Evolutionary conservation across 2,113 vertebrate species (phyloP).

Genomic region (Leptocoma aspasia): DNA sequence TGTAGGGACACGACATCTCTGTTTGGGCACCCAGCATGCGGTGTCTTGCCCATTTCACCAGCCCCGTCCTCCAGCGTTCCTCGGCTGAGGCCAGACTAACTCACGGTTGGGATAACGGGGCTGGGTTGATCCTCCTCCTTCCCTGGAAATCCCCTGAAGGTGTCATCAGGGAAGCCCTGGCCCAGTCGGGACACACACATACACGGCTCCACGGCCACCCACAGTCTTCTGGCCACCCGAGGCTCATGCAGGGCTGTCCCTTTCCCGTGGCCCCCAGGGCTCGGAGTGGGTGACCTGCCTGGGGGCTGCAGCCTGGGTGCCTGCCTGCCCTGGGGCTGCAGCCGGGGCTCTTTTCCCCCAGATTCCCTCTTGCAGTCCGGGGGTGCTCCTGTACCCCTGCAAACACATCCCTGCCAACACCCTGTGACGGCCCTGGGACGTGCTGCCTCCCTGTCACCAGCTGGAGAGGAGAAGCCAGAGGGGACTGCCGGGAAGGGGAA

Average conservation of each 20-base stretch:
- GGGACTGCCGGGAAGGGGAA: background rate
- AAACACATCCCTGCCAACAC: background rate
- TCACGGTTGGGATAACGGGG: background rate
- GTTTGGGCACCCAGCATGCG: background rate
- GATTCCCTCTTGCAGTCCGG: background rate
- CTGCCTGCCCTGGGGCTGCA: background rate
- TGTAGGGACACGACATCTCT: background rate
- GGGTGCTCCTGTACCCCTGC: background rate
- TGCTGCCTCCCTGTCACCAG: background rate
- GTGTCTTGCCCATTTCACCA: background rate
- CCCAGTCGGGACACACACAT: background rate
- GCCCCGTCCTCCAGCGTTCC: rapidly evolving
- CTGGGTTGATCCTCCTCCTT: background rate
- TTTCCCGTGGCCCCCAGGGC: background rate
- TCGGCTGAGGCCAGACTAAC: background rate
- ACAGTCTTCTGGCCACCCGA: background rate
- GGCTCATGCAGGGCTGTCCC: background rate
- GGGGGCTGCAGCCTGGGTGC: background rate
- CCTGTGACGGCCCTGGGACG: background rate
- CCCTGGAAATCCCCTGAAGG: background rate
- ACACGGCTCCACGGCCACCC: background rate
- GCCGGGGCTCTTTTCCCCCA: background rate
- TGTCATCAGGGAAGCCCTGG: background rate
- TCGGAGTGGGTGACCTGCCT: background rate
- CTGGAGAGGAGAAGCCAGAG: background rate